Evolutionary conservation across 2,113 vertebrate species (phyloP), one percentile per base, ranked within the genome.

Genomic region (Acrocephalus arundinaceus): DNA sequence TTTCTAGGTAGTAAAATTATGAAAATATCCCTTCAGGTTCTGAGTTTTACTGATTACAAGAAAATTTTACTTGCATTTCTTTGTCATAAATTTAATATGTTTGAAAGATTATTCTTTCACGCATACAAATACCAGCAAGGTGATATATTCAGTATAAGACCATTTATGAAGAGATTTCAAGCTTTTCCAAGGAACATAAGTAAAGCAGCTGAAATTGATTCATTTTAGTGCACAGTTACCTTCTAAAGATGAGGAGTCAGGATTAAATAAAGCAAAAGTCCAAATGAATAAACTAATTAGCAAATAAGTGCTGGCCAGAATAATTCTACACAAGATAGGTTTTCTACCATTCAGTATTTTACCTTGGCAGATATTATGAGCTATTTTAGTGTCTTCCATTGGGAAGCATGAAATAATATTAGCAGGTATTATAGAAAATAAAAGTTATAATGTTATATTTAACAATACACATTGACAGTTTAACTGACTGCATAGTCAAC

Each of bases 1-100:
- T 76, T 95, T 93, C 66, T 58, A 25, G 30, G n/a, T 48, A 68
- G 86, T 61, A 93, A 96, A 96, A 96, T 93, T 89, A 93, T n/a
- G 24, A 87, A 95, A 80, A 83, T 59, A 18, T 90, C 58, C 27
- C 67, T 93, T 72, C 76, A 83, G 37, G 18, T 84, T 78, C 45
- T 85, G 21, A 68, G 54, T 89, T 93, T 94, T 96, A 78, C 21
- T 43, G 37, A 80, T 70, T 77, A 55, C 15, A 48, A 82, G 89
- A 93, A 95, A 85, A 76, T 11, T n/a, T 84, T 59, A 22, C 19
- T 46, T 91, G 22, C 28, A 70, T 84, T 94, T 95, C 70, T 77
- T 89, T 65, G 55, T 10, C 37, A 87, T 72, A 91, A 52, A 54
- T 31, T 58, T 55, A 46, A 8, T 57, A 18, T 27, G 7, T 84